Conservation (phyloP, 2,888 invertebrate genomes). For the Agrochola lychnidis region DNA sequence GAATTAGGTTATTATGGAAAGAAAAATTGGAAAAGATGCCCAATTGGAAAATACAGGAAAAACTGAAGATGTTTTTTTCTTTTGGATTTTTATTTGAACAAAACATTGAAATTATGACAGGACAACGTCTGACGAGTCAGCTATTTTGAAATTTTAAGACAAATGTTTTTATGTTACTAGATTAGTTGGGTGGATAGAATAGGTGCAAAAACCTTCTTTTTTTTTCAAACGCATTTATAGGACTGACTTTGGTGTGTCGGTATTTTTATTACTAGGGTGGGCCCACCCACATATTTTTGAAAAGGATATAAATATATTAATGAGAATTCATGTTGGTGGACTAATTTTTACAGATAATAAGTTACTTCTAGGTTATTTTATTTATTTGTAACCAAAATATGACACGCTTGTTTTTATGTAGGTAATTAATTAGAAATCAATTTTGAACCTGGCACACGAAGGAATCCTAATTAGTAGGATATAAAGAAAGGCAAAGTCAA, state of each 20-base stretch:
- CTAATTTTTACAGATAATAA: conserved; percentile 16
- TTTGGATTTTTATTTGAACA: too few species aligned
- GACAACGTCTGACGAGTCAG: too few species aligned
- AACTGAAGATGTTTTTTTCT: too few species aligned
- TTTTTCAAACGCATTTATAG: conserved; percentile 8
- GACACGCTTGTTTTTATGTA: not conserved
- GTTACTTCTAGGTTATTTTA: too few species aligned
- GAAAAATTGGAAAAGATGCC: too few species aligned
- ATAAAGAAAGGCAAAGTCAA: not conserved
- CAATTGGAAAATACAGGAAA: too few species aligned
- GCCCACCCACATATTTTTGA: not conserved
- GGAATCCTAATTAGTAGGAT: not conserved
- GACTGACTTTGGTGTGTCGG: not conserved
- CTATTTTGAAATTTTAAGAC: not conserved
- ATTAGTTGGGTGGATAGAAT: not conserved
- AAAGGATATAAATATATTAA: not conserved
- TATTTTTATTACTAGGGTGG: conserved; percentile 39
- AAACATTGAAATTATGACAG: too few species aligned
- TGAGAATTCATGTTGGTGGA: not conserved
- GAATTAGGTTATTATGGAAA: too few species aligned
- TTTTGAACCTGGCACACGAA: not conserved
- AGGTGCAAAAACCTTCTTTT: conserved; percentile 31
- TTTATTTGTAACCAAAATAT: not conserved
- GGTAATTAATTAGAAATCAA: not conserved
- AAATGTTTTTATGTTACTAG: not conserved